phyloP scores from a whole-genome alignment of 2,888 invertebrate species.

The Tetragonisca angustula region DNA sequence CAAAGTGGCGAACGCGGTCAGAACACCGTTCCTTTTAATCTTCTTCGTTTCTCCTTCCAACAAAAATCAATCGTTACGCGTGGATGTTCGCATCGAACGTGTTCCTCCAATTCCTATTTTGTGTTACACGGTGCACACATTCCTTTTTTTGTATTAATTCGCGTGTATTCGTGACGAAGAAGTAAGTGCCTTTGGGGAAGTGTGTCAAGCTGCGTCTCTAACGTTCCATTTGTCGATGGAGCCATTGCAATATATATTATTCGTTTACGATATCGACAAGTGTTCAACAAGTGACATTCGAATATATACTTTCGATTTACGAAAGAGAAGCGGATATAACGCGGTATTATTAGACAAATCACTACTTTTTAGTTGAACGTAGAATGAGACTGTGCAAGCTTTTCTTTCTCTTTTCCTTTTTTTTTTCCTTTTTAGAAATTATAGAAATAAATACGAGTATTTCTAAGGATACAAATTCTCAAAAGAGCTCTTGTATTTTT shows the following conservation, averaged over 20 bases:
- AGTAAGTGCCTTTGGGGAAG: slow-evolving; percentile 15
- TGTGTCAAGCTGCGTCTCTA: not conserved
- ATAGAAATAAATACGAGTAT: not conserved
- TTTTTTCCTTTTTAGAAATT: not conserved
- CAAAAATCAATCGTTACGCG: slow-evolving; percentile 12
- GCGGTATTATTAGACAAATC: not conserved
- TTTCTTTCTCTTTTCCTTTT: not conserved
- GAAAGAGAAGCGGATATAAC: not conserved
- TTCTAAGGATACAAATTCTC: slow-evolving; percentile 1
- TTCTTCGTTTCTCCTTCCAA: not conserved
- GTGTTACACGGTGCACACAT: slow-evolving; percentile 33
- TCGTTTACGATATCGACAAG: slow-evolving; percentile 4
- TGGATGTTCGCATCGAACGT: slow-evolving; percentile 19
- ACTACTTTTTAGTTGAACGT: not conserved
- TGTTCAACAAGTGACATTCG: not conserved
- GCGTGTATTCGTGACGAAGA: slow-evolving; percentile 1
- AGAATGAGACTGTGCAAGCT: not conserved
- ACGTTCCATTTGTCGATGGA: not conserved
- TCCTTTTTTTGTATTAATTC: slow-evolving; percentile 35
- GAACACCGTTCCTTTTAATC: not conserved
- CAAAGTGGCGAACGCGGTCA: not conserved
- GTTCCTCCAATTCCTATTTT: slow-evolving; percentile 31
- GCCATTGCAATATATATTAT: slow-evolving; percentile 2
- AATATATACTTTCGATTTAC: not conserved
- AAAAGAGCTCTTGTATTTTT: slow-evolving; percentile 1